A percentile compares a stretch with the other conserved stretches of the same genome.
phyloP scores from a whole-genome alignment of 2,888 invertebrate genomes.

The Eupeodes luniger region DNA sequence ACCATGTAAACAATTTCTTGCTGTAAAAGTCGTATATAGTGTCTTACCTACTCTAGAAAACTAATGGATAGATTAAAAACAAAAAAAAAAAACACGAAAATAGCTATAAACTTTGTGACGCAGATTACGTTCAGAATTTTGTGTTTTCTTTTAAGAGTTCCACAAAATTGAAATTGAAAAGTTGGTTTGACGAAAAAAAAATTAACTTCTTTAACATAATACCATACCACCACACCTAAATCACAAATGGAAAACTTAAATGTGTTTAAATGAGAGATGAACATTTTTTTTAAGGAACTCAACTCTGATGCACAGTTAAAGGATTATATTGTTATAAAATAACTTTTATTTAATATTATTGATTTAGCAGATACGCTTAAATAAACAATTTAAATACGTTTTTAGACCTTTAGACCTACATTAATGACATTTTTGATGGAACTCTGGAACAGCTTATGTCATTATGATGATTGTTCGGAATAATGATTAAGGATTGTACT shows the following conservation, averaged over 20 bases:
- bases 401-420: too few relatives aligned
- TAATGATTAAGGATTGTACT: too few relatives aligned
- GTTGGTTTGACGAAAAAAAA: neutral
- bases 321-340: neutral
- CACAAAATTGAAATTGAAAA: neutral
- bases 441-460: too few relatives aligned
- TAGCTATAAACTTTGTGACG: neutral
- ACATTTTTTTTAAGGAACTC: neutral
- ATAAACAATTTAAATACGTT: neutral
- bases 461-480: too few relatives aligned
- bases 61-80: conserved; percentile 10
- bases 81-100: neutral
- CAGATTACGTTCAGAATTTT: conserved; percentile 14
- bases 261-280: neutral
- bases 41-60: neutral
- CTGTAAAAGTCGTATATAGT: neutral
- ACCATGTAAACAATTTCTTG: too few relatives aligned
- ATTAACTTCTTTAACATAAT: neutral
- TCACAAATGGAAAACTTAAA: neutral
- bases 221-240: too few relatives aligned
- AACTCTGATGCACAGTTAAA: neutral
- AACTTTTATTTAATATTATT: neutral
- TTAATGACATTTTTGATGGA: too few relatives aligned
- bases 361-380: neutral
- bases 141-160: conserved; percentile 10